These are phyloP conservation scores for Scopus umbretta DNA, from an alignment of 2,113 vertebrate species.

Conservation along the genomic window DNA sequence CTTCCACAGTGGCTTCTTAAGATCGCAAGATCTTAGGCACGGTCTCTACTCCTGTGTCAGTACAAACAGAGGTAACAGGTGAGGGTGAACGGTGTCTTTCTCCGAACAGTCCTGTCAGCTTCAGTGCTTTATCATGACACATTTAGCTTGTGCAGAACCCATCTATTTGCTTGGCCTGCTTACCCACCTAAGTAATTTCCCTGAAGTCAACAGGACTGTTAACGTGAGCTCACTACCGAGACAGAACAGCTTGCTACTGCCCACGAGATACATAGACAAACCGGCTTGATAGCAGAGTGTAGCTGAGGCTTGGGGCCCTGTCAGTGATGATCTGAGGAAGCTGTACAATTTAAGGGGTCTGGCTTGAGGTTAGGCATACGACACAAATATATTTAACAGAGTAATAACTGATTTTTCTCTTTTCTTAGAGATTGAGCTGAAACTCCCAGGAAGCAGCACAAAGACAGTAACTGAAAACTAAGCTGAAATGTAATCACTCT, in stretches of 20 bases:
- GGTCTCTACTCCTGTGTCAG: neutral
- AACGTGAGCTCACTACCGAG: neutral
- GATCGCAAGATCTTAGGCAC: neutral
- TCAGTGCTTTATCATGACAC: neutral
- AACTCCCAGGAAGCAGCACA: neutral
- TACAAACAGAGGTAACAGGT: neutral
- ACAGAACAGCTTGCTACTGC: neutral
- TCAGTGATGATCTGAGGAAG: neutral
- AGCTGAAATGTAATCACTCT: neutral
- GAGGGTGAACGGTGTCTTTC: neutral
- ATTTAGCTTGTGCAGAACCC: neutral
- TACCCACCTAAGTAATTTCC: neutral
- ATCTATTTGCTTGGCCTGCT: neutral
- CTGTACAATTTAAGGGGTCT: neutral
- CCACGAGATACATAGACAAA: neutral
- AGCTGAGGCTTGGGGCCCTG: neutral
- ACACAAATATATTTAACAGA: neutral
- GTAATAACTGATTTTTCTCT: neutral
- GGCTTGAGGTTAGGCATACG: neutral
- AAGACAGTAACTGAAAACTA: neutral
- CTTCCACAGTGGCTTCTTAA: neutral
- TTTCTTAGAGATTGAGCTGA: neutral
- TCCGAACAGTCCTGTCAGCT: neutral
- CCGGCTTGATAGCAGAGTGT: neutral
- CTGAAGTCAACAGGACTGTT: neutral